Base-by-base conservation (phyloP, 2,888 invertebrate species). In the Melieria omissa region DNA sequence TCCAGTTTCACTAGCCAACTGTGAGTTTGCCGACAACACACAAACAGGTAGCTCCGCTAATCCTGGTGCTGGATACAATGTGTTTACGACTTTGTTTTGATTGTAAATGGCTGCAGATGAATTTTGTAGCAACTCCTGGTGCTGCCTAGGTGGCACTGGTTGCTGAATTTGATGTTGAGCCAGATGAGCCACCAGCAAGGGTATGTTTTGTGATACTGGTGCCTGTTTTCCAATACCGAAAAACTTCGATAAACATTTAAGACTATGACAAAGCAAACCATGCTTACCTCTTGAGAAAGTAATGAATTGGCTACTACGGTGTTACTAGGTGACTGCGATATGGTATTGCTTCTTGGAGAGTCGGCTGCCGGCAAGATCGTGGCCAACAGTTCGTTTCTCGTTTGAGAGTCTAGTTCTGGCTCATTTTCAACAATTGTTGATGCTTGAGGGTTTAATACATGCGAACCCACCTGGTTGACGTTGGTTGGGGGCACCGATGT, bases 281-380 rank as follows among this genome's bases (percentile, higher is more conserved):
- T 29, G 45, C 74, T 79, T 73, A 86, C 86, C 79, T 86, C 85
- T 75, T 84, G 82, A 65, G 85, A 78, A 54, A 84, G 80, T 45
- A 82, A 67, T 55, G 78, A 77, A 57, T 85, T 83, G 2, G 84
- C 81, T 55, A 83, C 80, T 0, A 89, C 89, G 10, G 90, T 89
- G 29, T 29, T 29, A 29, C 29, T 29, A 29, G 29, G 29, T 29
- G 29, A 29, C 79, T 90, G 89, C 41, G 90, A 78, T 73, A 90
- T 90, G 55, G 90, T 89, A 80, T 89, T 89, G 46, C 82, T 80
- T 63, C 81, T 80, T 0, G 83, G 84, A 16, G 85, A 84, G 65
- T 82, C 84, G 47, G 80, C 74, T 7, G 81, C 80, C 4, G 81
- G 80, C 4, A 76, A 75, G 42, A 72, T 61, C 1, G 73, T 66